These are phyloP conservation scores for Siniperca knerii DNA, from an alignment of 2,113 vertebrate species.

Conservation along the genomic window DNA sequence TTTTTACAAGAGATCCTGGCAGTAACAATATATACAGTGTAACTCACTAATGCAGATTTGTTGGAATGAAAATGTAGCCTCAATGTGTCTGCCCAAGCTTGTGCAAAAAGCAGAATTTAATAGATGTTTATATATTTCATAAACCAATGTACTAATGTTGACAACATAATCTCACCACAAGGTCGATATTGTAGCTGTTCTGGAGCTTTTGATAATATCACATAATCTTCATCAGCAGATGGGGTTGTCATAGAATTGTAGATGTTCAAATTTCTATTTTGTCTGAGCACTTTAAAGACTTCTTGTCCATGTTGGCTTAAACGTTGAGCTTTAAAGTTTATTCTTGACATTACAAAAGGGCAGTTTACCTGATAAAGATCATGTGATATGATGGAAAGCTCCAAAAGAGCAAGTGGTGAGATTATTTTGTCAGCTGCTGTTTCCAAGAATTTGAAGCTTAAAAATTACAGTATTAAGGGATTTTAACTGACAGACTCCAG, in stretches of 20 bases:
- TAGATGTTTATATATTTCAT: constrained; percentile 3
- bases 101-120: not conserved
- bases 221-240: not conserved
- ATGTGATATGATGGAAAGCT: not conserved
- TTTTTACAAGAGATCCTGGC: not conserved
- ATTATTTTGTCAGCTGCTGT: not conserved
- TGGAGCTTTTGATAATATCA: not conserved
- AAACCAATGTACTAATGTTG: not conserved
- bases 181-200: not conserved
- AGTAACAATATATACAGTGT: not conserved
- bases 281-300: not conserved
- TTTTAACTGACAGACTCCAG: not conserved
- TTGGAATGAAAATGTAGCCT: not conserved
- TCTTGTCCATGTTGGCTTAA: not conserved
- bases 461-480: no score
- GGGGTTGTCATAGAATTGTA: not conserved
- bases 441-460: not conserved
- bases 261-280: not conserved
- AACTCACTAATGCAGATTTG: not conserved
- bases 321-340: not conserved
- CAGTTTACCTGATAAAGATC: not conserved
- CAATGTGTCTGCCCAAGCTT: not conserved
- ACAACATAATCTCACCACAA: not conserved
- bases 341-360: not conserved
- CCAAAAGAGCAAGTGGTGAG: not conserved